phyloP scores from a whole-genome alignment of 2,888 invertebrate species.

The Icerya purchasi region DNA sequence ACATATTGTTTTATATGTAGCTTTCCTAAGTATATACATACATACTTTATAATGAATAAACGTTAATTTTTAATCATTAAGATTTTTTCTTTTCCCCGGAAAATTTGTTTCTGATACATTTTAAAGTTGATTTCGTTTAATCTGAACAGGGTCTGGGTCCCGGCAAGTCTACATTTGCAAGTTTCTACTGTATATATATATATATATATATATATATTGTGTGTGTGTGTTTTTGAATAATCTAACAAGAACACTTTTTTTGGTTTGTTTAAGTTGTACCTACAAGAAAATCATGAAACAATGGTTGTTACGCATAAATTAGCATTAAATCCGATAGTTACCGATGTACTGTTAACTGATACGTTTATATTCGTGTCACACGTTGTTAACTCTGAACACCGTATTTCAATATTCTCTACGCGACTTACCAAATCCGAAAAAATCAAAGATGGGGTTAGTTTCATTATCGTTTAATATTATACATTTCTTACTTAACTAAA shows the following conservation, averaged over 20 bases:
- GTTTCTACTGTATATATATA: too few relatives aligned
- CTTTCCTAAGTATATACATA: not conserved
- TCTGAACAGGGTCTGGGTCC: too few relatives aligned
- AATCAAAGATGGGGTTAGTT: not conserved
- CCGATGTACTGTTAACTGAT: not conserved
- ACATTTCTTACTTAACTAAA: too few relatives aligned
- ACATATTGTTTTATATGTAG: not conserved
- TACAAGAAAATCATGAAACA: not conserved
- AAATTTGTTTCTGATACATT: not conserved
- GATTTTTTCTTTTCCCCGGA: not conserved
- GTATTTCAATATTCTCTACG: not conserved
- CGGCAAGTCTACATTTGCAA: too few relatives aligned
- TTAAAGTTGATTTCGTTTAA: not conserved
- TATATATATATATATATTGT: too few relatives aligned
- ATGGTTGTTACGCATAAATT: not conserved
- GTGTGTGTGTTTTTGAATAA: too few relatives aligned
- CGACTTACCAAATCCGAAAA: not conserved
- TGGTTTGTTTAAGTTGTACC: not conserved
- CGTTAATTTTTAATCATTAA: not conserved
- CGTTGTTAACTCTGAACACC: not conserved
- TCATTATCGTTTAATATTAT: not conserved
- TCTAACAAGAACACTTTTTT: too few relatives aligned
- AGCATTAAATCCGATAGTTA: not conserved
- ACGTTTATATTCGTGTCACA: not conserved
- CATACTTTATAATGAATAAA: not conserved